Percentiles rank a stretch among this genome's conserved stretches.
Conservation (phyloP, 2,113 vertebrate genomes). For the Telmatochromis sp. region DNA sequence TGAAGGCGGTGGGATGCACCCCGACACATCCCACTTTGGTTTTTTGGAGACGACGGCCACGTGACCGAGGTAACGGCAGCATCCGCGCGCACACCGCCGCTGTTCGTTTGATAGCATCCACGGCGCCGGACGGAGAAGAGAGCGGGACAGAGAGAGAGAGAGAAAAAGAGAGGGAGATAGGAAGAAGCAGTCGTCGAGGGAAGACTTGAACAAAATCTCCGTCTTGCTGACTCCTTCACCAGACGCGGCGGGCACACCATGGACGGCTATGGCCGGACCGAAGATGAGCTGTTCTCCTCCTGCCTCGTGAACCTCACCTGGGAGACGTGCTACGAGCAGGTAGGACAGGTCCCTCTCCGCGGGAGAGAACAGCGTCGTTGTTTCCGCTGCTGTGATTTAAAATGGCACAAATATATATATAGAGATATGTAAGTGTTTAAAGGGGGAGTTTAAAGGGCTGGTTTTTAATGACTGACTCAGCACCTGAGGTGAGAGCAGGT, state of each 20-base stretch:
- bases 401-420: neutral
- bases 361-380: neutral
- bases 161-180: neutral
- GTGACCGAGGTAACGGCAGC: conserved; percentile 45
- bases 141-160: conserved; percentile 11
- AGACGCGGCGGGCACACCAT: conserved; percentile 61
- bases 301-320: conserved; percentile 89
- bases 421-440: neutral
- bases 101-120: conserved; percentile 21
- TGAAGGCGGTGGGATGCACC: neutral
- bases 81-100: conserved; percentile 23
- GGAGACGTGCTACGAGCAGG: conserved; percentile 90
- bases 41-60: conserved; percentile 46
- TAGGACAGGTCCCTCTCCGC: conserved; percentile 53
- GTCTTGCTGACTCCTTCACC: conserved; percentile 29
- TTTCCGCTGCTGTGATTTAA: neutral
- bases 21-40: neutral
- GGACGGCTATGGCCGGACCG: conserved; percentile 84
- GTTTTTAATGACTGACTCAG: neutral
- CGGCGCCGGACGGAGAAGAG: conserved; percentile 44
- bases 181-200: conserved; percentile 14
- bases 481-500: neutral
- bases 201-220: neutral
- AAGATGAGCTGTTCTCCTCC: conserved; percentile 85
- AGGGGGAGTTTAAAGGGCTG: neutral